Conservation (phyloP, 2,888 invertebrate species). For the Eugnorisma glareosa region DNA sequence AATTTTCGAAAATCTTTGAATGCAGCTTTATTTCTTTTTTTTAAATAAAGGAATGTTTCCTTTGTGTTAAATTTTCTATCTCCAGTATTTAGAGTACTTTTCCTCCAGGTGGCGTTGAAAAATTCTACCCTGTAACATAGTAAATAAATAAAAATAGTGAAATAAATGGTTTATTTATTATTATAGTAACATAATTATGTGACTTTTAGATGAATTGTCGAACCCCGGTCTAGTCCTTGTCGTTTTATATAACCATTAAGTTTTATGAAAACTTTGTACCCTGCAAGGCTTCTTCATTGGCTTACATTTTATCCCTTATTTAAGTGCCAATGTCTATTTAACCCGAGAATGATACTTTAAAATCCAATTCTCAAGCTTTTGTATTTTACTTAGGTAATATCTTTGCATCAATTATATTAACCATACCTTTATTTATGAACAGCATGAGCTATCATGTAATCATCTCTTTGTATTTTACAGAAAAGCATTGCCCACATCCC, state of each 20-base stretch:
- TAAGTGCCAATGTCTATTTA: constrained; percentile 30
- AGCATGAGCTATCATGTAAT: constrained; percentile 59
- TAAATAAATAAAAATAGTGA: no score
- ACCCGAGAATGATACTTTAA: neutral
- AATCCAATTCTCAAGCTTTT: constrained; percentile 37
- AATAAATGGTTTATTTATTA: no score
- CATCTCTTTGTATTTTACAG: constrained; percentile 69
- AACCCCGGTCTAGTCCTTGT: constrained; percentile 22
- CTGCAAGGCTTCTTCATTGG: constrained; percentile 48
- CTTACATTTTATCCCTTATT: constrained; percentile 30
- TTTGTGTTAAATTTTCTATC: no score
- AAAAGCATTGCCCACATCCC: constrained; percentile 71
- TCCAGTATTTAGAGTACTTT: no score
- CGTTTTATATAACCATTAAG: neutral
- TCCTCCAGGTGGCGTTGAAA: no score
- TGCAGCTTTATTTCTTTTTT: no score
- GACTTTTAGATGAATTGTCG: neutral
- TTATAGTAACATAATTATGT: no score
- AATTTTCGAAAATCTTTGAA: no score
- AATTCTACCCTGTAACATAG: no score
- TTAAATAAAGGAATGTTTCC: no score
- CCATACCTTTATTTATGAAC: constrained; percentile 32
- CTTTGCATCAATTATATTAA: constrained; percentile 7
- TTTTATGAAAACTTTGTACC: neutral
- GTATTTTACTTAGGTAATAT: constrained; percentile 27